A percentile compares a stretch with the other conserved stretches of the same genome.
Conservation (phyloP, 1,140 invertebrate genomes). For the Lordiphosa clarofinis region DNA sequence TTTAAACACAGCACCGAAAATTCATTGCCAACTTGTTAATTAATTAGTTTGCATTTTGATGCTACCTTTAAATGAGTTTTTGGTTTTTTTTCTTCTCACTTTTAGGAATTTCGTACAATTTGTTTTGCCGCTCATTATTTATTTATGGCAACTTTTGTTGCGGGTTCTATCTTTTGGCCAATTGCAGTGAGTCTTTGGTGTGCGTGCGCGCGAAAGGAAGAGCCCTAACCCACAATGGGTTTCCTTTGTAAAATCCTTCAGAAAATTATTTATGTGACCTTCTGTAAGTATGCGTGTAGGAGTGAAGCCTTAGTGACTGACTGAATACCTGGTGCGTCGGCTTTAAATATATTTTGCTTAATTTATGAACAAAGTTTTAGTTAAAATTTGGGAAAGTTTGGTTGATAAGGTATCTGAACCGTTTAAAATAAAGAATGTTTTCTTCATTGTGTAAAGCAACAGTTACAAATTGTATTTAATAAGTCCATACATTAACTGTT, state of each 20-base stretch:
- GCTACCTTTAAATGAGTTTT: slow-evolving; percentile 4
- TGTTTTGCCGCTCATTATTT: slow-evolving; percentile 9
- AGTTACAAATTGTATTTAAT: no score
- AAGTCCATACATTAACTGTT: no score
- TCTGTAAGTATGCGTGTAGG: no score
- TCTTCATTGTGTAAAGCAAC: no score
- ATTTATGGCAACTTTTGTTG: slow-evolving; percentile 11
- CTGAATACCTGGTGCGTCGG: slow-evolving; percentile 4
- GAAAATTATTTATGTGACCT: slow-evolving; percentile 9
- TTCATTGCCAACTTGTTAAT: slow-evolving; percentile 16
- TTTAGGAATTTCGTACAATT: slow-evolving; percentile 5
- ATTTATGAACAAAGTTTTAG: slow-evolving; percentile 12
- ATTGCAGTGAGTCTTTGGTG: background rate
- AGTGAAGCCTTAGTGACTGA: background rate
- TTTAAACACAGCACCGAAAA: slow-evolving; percentile 8
- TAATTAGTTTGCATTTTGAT: slow-evolving; percentile 22
- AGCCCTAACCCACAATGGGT: background rate
- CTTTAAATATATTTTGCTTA: background rate
- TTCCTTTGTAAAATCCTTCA: background rate
- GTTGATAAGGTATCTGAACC: background rate
- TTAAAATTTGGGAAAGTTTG: slow-evolving; percentile 2
- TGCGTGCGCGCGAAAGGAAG: background rate
- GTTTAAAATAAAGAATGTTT: no score
- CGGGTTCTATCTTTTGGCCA: background rate
- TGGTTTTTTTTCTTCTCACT: background rate